Base-by-base conservation (phyloP, 2,797 vertebrate genomes). In the Sebastolobus altivelis region DNA sequence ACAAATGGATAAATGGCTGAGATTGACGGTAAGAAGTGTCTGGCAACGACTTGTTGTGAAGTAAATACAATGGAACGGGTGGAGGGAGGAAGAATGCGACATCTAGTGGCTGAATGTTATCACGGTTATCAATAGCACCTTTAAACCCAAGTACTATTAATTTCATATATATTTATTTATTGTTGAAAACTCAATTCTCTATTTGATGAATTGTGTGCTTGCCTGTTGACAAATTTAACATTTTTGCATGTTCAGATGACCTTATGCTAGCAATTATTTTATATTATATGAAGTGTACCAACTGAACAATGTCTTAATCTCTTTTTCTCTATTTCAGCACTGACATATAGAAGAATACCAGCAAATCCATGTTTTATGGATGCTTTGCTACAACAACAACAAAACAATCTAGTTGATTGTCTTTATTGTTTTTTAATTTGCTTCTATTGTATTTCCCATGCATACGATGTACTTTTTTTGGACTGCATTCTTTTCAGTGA, bases 181-280 rank as follows among this genome's bases (percentile, higher is more conserved):
- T 52, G 59, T 8, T 49, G 0, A 16, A 46, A 66, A 25, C 12
- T 5, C 13, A 3, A 37, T 35, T 13, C 0, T 40, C 16, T 7
- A 8, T 71, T 65, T 31, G 13, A 4, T 31, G 11, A 56, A 46
- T 11, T 55, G 13, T 20, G 4, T 20, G 14, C 35, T 61, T 52
- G 35, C n/a, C 9, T 68, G 8, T 8, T 3, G 31, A 38, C 11
- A 60, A 0, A 22, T 35, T 25, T 25, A 7, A 16, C 1, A n/a
- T n/a, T 4, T 58, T 37, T 27, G 27, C 27, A 33, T 38, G 3
- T 69, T 65, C 13, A 60, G 31, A 71, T 43, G 40, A 56, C 25
- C 67, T 29, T 27, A 22, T 33, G 25, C n/a, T 18, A 38, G 9
- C 13, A 58, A 29, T 38, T 33, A 70, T 60, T 83, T 71, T 75